Evolutionary conservation across 2,888 invertebrate species (phyloP), one percentile per base, ranked within the genome.

Genomic region (Mythimna pallens): DNA sequence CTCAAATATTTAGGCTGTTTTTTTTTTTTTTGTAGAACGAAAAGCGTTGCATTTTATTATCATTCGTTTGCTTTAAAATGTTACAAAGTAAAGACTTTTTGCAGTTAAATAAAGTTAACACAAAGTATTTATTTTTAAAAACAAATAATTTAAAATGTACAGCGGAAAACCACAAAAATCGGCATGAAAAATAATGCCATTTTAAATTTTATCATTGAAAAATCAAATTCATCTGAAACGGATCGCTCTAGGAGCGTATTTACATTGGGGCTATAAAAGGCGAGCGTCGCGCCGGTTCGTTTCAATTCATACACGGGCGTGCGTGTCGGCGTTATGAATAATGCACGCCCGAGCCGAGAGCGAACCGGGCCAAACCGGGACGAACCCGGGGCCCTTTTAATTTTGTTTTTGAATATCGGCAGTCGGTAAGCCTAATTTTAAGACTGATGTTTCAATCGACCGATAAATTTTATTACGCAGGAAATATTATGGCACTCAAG

Each of bases 281-380:
- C 83, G 76, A 86, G 69, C 81, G 86, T 86, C 84, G 83, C 75
- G 69, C 67, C 80, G 81, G 80, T 75, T 84, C 87, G 88, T 90
- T 89, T 88, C 89, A 88, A 91, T 91, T 91, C 91, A 91, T 91
- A 89, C 86, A 86, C 88, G 87, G 76, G 85, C 89, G 87, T 88
- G 88, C 88, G 90, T 88, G 87, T 76, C 86, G 76, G 67, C 63
- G 76, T 82, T 84, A 90, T 91, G 90, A 91, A 91, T 91, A 90
- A 91, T 91, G 87, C 85, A 88, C 76, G 78, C 74, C 74, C 77
- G 71, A 80, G 71, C 79, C 75, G 83, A 77, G 77, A 80, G 34
- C 76, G 84, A 83, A 54, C 76, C 58, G 67, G 36, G 47, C 9
- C 40, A 22, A 55, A 54, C 70, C 55, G 78, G 76, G 81, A 47